Evolutionary conservation across 1,140 invertebrate genomes (phyloP), one percentile per base, ranked within the genome.

Genomic region (Catajapyx aquilonaris): DNA sequence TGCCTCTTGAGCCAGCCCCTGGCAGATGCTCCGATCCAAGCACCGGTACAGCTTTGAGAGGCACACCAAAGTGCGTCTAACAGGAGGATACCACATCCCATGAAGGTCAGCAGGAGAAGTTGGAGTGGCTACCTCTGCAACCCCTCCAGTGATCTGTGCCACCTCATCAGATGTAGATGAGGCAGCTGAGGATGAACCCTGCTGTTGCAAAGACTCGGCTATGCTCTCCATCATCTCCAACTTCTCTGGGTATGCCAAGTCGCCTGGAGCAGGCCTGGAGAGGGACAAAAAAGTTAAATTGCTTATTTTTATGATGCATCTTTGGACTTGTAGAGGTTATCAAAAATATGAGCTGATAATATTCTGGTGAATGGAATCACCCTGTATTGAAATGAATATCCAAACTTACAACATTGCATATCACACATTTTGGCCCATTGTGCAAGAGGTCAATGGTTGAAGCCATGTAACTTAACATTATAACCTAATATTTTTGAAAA

Each of bases 71-170:
- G 93, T 94, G 34, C 94, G 62, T 11, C 93, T 65, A 0, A 98
- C 87, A 0, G 86, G 93, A 0, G 94, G 94, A 62, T 96, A 98
- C 94, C 94, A 99, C 88, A 98, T 94, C 1, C 93, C 94, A 60
- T 98, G 94, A 5, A 96, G 60, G 64, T 98, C 93, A 17, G 91
- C 90, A 0, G 88, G 85, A 1, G 86, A 91, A 48, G 69, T 72
- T 65, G 32, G 7, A 44, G 13, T 28, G 23, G 23, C 7, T 5
- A 39, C 16, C 4, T 21, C 13, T 9, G 13, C 15, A 10, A 51
- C 52, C 4, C 55, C 52, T 17, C 55, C 44, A 36, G 42, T 47
- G 28, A 73, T 68, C 33, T 60, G 60, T 9, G 68, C 68, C 1
- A 72, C 70, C 56, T 76, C 73, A 53, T 73, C 69, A 25, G 58